Evolutionary conservation across 1,140 invertebrate genomes (phyloP), one percentile per base, ranked within the genome.

Genomic region (Palaemon carinicauda): DNA sequence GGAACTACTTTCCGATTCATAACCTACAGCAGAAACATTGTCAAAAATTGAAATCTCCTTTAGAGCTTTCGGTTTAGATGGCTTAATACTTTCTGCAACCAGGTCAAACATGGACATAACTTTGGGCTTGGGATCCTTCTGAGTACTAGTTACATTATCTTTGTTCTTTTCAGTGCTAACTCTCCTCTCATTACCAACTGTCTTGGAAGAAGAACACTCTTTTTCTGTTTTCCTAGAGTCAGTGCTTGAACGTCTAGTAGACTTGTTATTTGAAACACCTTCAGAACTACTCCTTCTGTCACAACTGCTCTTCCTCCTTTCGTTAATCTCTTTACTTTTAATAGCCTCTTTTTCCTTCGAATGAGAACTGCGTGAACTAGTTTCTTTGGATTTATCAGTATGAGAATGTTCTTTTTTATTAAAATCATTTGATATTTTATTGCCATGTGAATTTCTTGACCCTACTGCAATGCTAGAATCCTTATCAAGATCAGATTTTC

Each of bases 11-110:
- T 50, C 73, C 9, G 56, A 74, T 10, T 69, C 31, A 10, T 24
- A 51, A 33, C 65, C 81, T 50, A 54, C 65, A 7, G 21, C 75
- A 27, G 74, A 5, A 17, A 54, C 73, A 24, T 41, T 41, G n/a
- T 86, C 88, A 82, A 88, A 88, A 33, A 88, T 86, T 24, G 88
- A 88, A 24, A 88, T 88, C 78, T 88, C 82, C 7, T 73, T 88
- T 15, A 88, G 33, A 15, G 71, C 27, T 52, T 88, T 12, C 33
- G 74, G n/a, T 74, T 86, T 85, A 31, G 80, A 3, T 19, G 41
- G 4, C 51, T 65, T 19, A 52, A 75, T 29, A 27, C 54, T 78
- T 27, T 60, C 83, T 27, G 54, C 12, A 0, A 86, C 83, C 50
- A 86, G 50, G 52, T 86, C 83, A 80, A 86, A 86, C 83, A 86